Base-by-base conservation (phyloP, 2,113 vertebrate species). In the Danionella cerebrum region DNA sequence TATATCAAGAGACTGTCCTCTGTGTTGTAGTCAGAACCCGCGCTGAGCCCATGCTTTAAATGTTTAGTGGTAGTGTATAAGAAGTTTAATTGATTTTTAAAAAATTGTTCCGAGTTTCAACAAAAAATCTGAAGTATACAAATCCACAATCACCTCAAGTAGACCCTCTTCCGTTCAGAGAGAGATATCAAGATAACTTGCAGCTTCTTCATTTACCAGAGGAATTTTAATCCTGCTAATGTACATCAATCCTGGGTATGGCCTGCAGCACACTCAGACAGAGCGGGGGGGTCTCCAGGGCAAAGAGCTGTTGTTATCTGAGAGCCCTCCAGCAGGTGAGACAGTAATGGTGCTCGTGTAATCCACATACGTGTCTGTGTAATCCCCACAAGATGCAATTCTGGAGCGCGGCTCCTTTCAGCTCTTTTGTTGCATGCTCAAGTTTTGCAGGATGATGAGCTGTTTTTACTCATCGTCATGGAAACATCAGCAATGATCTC, bases 171-270 rank as follows among this genome's bases (percentile, higher is more conserved):
- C 14, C 11, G 21, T 29, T 16, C 6, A 42, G 39, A n/a, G 24
- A 53, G 54, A 53, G 50, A 72, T 68, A 70, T 74, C 69, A 78
- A 70, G 68, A 80, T 72, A 78, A 72, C 68, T 9, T 14, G 24
- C 64, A 50, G 73, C 50, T 19, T 75, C 73, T 74, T 52, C 19
- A 54, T 79, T 87, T 82, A 84, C 72, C 71, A 73, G 44, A 54
- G 86, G 87, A 88, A 88, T 88, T 79, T 85, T 86, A 85, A 87
- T 84, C 84, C 83, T 68, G 38, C 78, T 82, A 85, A 84, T 85
- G 83, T 85, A 82, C 82, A 83, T 85, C 81, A 88, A 79, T 86
- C 74, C 76, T 62, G 80, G 79, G 59, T 75, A 76, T 81, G 73
- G 79, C 75, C 78, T 73, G 65, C 73, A 79, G 76, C 68, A 73